Percentiles rank a stretch among this genome's conserved stretches.
Evolutionary conservation across 2,113 vertebrate species (phyloP).

Genomic region (Argyrosomus japonicus): DNA sequence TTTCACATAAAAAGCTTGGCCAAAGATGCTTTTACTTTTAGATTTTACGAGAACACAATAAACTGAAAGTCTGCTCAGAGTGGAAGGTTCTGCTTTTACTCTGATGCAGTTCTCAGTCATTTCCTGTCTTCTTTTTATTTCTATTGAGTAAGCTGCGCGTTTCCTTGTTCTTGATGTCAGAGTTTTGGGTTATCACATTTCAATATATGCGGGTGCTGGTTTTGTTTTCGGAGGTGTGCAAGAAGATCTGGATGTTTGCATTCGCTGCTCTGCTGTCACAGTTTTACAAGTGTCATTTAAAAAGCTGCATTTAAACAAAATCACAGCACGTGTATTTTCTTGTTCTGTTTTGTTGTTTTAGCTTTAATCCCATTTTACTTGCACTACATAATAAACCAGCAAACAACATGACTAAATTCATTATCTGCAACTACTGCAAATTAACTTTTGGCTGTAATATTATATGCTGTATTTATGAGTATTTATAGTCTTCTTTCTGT

Average conservation of each 20-base stretch:
- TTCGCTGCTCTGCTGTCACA: not conserved
- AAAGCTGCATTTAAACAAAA: too few relatives aligned
- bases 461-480: too few relatives aligned
- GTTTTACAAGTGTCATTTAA: not conserved
- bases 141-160: not conserved
- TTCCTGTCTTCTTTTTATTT: constrained; percentile 21
- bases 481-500: too few relatives aligned
- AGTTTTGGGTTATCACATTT: not conserved
- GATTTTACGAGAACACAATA: constrained; percentile 1
- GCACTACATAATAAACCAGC: not conserved
- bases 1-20: not conserved
- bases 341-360: not conserved
- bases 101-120: constrained; percentile 3
- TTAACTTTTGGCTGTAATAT: too few relatives aligned
- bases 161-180: not conserved
- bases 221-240: not conserved
- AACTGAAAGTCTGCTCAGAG: constrained; percentile 24
- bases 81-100: not conserved
- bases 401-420: too few relatives aligned
- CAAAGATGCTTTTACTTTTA: constrained; percentile 7
- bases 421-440: too few relatives aligned
- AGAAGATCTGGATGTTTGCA: not conserved
- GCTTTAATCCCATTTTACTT: not conserved
- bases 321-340: too few relatives aligned
- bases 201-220: too few relatives aligned